Base-by-base conservation (phyloP, 1,140 invertebrate species). In the Arctopsyche grandis region DNA sequence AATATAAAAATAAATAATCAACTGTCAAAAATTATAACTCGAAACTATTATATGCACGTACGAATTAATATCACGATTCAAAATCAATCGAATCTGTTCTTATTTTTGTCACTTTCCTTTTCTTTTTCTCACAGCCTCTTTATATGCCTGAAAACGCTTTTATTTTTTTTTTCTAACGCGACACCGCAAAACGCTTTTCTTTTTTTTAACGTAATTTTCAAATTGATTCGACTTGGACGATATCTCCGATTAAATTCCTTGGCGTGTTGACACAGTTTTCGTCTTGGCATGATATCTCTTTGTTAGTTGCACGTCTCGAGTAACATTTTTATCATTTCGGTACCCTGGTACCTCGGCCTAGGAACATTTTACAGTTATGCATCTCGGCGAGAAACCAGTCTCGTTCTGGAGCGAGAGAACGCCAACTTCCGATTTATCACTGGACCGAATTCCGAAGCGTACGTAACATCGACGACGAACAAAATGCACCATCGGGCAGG, bases 331-430 rank as follows among this genome's bases (percentile, higher is more conserved):
- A 66, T 22, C 22, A 66, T 66, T 66, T 26, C 63, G 63, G 24
- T 52, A 10, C 48, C 48, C 16, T 52, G 48, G 48, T 16, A 12
- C 48, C 48, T 14, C 52, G n/a, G 22, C 22, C 52, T 76, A 44
- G 71, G 46, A 75, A 22, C 21, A 29, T n/a, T 76, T 76, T 76
- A 76, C 74, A 76, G 74, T 76, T 76, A 76, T 43, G 71, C 74
- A 46, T 24, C 22, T 29, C 52, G 12, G 26, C 44, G 74, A 76
- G 74, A 76, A 76, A 76, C 74, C 74, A 76, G 74, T 76, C 74
- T 48, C 26, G 71, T 74, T 44, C 46, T 56, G 71, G 58, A 76
- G 29, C 56, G 16, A 71, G 44, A 46, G 10, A 38, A 29, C 24
- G 29, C 22, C 58, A 43, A 10, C 58, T 76, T 76, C 58, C 74